A percentile compares a stretch with the other conserved stretches of the same genome.
Evolutionary conservation across 2,888 invertebrate species (phyloP).

Genomic region (Trichogramma evanescens): DNA sequence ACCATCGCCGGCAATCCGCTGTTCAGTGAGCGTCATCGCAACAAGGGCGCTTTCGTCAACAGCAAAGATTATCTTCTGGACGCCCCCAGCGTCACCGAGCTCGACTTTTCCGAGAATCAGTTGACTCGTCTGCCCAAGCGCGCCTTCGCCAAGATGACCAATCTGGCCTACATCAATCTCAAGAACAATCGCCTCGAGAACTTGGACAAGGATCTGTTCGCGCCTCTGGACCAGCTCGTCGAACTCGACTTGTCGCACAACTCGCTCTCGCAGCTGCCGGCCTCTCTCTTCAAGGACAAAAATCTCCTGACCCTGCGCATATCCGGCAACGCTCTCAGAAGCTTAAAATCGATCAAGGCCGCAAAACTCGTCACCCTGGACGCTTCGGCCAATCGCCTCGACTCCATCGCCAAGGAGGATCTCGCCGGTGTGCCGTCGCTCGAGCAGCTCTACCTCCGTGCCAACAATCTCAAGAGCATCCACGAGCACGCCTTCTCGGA

Average conservation of each 20-base stretch:
- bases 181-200: conserved; percentile 61
- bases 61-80: conserved; percentile 52
- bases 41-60: conserved; percentile 33
- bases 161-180: conserved; percentile 62
- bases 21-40: conserved; percentile 36
- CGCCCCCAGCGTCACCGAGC: conserved; percentile 61
- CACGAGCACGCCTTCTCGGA: conserved; percentile 63
- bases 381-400: conserved; percentile 63
- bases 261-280: conserved; percentile 57
- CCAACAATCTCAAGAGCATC: conserved; percentile 63
- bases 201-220: conserved; percentile 57
- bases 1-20: conserved; percentile 64
- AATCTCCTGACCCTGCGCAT: conserved; percentile 56
- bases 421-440: conserved; percentile 57
- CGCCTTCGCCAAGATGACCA: conserved; percentile 59
- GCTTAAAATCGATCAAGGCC: conserved; percentile 45
- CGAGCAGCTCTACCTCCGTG: conserved; percentile 61
- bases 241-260: conserved; percentile 70
- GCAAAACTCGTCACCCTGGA: conserved; percentile 62
- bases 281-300: conserved; percentile 61
- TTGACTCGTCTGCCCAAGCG: conserved; percentile 58
- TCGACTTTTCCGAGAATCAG: conserved; percentile 63
- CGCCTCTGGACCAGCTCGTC: conserved; percentile 58
- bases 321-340: conserved; percentile 57
- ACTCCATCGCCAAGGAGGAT: conserved; percentile 61